A percentile compares a stretch with the other conserved stretches of the same genome.
Evolutionary conservation across 2,797 vertebrate species (phyloP).

Genomic region (Peromyscus nudipes): DNA sequence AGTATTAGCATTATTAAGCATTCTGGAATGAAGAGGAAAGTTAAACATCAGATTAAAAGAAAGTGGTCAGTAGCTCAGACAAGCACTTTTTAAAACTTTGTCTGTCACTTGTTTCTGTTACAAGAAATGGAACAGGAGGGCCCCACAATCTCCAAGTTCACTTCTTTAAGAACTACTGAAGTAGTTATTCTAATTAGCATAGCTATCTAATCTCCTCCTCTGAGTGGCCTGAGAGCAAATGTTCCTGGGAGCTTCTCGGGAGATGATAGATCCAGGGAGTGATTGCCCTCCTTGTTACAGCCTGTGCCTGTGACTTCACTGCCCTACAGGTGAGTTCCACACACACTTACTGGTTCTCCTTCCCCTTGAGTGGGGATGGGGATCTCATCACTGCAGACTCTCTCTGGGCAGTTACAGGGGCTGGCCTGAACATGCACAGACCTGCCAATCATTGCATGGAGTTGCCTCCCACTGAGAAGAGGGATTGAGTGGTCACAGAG

Average conservation of each 20-base stretch:
- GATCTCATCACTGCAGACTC: neutral
- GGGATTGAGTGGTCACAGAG: neutral
- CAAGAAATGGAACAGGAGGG: neutral
- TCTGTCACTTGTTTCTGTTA: neutral
- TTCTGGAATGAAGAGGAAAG: neutral
- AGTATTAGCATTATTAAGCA: neutral
- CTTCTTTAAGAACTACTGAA: neutral
- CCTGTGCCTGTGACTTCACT: neutral
- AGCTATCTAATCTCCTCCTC: neutral
- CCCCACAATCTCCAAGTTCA: neutral
- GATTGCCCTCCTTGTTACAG: neutral
- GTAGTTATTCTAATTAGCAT: neutral
- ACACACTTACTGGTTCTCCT: neutral
- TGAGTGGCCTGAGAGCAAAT: neutral
- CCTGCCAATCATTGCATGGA: neutral
- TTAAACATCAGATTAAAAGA: neutral
- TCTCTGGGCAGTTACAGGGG: neutral
- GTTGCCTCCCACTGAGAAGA: neutral
- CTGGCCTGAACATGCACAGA: neutral
- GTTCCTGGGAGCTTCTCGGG: neutral
- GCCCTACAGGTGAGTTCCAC: neutral
- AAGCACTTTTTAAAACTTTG: neutral
- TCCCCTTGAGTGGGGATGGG: neutral
- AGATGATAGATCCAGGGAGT: neutral
- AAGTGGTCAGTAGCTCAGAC: neutral